phyloP scores from a whole-genome alignment of 2,888 invertebrate genomes.

The Anticlea derivata region DNA sequence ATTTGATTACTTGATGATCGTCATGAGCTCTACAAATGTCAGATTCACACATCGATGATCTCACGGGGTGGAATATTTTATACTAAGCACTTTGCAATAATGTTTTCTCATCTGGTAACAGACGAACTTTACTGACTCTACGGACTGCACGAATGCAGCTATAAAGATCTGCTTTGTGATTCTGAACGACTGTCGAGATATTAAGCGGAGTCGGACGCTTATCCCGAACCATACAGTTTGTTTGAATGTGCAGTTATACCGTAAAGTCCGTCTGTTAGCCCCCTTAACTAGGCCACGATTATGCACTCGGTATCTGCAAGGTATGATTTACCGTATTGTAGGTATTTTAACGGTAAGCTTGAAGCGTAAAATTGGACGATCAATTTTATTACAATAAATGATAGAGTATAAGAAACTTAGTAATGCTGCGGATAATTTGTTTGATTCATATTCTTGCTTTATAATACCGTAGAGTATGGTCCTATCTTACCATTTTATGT shows the following conservation, averaged over 20 bases:
- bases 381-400: conserved; percentile 42
- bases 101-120: conserved; percentile 9
- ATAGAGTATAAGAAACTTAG: conserved; percentile 32
- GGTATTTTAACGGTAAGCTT: conserved; percentile 40
- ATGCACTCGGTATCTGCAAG: conserved; percentile 33
- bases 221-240: not conserved
- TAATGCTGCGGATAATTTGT: conserved; percentile 25
- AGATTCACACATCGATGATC: conserved; percentile 53
- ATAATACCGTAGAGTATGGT: conserved; percentile 9
- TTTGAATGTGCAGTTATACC: not conserved
- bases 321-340: conserved; percentile 35
- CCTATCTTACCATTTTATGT: conserved; percentile 4
- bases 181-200: not conserved
- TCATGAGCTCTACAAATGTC: conserved; percentile 49
- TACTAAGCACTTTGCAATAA: conserved; percentile 39
- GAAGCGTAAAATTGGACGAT: conserved; percentile 41
- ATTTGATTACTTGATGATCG: conserved; percentile 24
- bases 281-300: conserved; percentile 38
- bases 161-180: no score
- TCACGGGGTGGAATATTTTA: conserved; percentile 47
- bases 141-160: not conserved
- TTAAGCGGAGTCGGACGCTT: no score
- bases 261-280: conserved; percentile 8
- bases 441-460: conserved; percentile 25
- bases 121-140: not conserved